Evolutionary conservation across 2,113 vertebrate species (phyloP), one percentile per base, ranked within the genome.

Genomic region (Cyprinus carpio): DNA sequence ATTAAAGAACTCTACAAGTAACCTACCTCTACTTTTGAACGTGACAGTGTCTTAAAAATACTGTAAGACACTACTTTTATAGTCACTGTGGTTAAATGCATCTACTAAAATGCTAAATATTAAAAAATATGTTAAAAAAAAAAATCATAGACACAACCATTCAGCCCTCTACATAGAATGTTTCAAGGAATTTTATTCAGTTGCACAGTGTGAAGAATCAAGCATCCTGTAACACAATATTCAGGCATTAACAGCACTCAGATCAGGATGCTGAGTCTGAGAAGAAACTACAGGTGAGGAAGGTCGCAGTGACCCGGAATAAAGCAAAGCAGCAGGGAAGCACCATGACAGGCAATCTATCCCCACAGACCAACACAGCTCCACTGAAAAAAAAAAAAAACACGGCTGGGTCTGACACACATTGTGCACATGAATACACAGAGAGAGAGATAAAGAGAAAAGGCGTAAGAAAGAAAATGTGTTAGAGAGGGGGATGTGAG

Each of bases 301-400:
- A 67, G 56, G 58, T 56, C 40, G 58, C n/a, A 18, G n/a, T 84
- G 86, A 84, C 69, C 76, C 23, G 31, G 60, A 64, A 77, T 80
- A 72, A 71, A 87, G 11, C 56, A 65, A 16, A 75, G 3, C 31
- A 84, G 43, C 56, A 84, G 43, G 51, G 76, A 49, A 80, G 34
- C 43, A 75, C 56, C 18, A 7, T 16, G 56, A 74, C 25, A 74
- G 77, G 65, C 62, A 85, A 77, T 85, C 49, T 56, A 60, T 81
- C 71, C 51, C 58, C 62, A 85, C 76, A 81, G 62, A 23, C 49
- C 83, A 74, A 62, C 58, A 82, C 60, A 84, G 75, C 27, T 64
- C 51, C 46, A 62, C 11, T 4, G 67, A 40, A 80, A 49, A 43
- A 80, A 80, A 49, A 43, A 80, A 49, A 54, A 58, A 65, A 65